Base-by-base conservation (phyloP, 2,888 invertebrate genomes). In the Yponomeuta evonymella region DNA sequence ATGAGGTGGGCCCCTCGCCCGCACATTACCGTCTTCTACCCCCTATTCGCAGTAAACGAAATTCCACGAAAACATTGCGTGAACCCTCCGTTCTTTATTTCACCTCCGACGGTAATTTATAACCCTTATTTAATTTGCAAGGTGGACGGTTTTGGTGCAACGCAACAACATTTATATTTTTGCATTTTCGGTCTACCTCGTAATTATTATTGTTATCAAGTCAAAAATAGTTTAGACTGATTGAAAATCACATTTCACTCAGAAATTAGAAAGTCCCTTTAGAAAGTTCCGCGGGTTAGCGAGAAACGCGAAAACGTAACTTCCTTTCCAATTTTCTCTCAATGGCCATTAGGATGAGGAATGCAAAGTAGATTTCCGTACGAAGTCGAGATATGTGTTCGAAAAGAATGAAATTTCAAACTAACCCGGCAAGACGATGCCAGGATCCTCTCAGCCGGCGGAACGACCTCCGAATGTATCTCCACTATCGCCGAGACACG, bases 311-410 rank as follows among this genome's bases (percentile, higher is more conserved):
- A 84, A 82, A 81, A 84, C 82, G 87, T 88, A 89, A 89, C 87
- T 90, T 90, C 88, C 84, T 88, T 89, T 90, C 91, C 90, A 90
- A 91, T 91, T 90, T 91, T 90, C 91, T 89, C 84, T 86, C 87
- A 88, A 90, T 91, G 88, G 90, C 91, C 89, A 91, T 92, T 92
- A 90, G 87, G 89, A 91, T 90, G 91, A 91, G 88, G 90, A 92
- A 91, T 90, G 90, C 89, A 90, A 90, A 90, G 87, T 90, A 90
- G 90, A 89, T 89, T 89, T 86, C 83, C 85, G 85, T 81, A 83
- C 83, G 88, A 86, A 89, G 83, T 86, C 89, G 86, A 88, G 89
- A 89, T 90, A 89, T 90, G 88, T 87, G 87, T 89, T 88, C 81
- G 85, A 83, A 83, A 88, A 90, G 89, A 90, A 90, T 89, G 86